Base-by-base conservation (phyloP, 2,797 vertebrate genomes). In the Muscicapa comitata region DNA sequence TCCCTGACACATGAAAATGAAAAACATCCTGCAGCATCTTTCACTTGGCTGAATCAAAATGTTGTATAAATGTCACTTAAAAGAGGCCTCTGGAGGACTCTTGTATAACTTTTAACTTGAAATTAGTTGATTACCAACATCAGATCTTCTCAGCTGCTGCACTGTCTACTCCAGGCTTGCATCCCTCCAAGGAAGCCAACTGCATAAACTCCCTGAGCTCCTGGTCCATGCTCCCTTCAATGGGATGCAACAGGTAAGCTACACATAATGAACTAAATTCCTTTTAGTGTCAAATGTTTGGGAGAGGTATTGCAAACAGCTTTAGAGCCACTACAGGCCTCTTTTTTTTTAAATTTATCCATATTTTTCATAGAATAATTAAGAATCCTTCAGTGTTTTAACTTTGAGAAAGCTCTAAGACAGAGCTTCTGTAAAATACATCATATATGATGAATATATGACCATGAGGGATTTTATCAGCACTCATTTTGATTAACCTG, bases 401-500 rank as follows among this genome's bases (percentile, higher is more conserved):
- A 77, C 71, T 90, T 63, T 73, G 51, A 87, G 37, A 89, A 95
- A 90, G 33, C 17, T 43, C 21, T 81, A 70, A 75, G 47, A 62
- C 18, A 59, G 31, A 16, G 17, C 54, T 82, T 80, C 75, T 4
- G 24, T 72, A 88, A 93, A 95, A 72, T 48, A 51, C 17, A 35
- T 65, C 10, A 43, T 13, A 83, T 75, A 61, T 86, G 91, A 85
- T 62, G 75, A 91, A 80, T 92, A 82, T 67, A 67, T n/a, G 54
- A 86, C 78, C 82, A 65, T 28, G 38, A 89, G 66, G 38, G 57
- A 85, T 93, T 96, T 95, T 95, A 93, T 83, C 81, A 93, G 72
- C 84, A 92, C 81, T 92, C 68, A 58, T 80, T 93, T 91, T 90
- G 89, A 85, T 95, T 95, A 94, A 89, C 61, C 65, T 80, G 65